Conservation (phyloP, 2,797 vertebrate genomes). For the Malacoctenus gilli region DNA sequence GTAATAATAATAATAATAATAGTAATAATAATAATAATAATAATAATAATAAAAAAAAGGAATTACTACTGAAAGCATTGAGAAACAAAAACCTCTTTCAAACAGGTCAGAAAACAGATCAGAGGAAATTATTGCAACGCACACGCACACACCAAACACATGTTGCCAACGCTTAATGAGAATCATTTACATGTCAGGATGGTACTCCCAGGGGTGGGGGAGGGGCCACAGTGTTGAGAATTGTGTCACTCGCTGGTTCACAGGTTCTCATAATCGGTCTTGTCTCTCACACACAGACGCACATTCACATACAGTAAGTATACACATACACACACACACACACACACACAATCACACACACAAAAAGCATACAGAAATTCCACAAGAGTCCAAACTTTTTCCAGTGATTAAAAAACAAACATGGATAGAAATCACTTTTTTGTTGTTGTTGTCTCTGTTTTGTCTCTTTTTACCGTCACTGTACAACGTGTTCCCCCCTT, state of each 20-base stretch:
- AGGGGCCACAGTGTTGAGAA: slow-evolving; percentile 81
- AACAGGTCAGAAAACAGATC: slow-evolving; percentile 79
- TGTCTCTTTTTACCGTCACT: slow-evolving; percentile 36
- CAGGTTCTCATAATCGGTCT: slow-evolving; percentile 80
- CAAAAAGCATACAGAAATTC: slow-evolving; percentile 59
- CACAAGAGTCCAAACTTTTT: slow-evolving; percentile 50
- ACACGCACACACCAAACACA: slow-evolving; percentile 56
- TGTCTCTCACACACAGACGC: slow-evolving; percentile 66
- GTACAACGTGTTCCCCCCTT: slow-evolving; percentile 48
- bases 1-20: slow-evolving; percentile 64
- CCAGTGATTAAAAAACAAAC: slow-evolving; percentile 34
- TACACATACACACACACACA: slow-evolving; percentile 25
- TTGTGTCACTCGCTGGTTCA: slow-evolving; percentile 82
- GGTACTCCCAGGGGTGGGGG: slow-evolving; percentile 77
- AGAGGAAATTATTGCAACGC: slow-evolving; percentile 69
- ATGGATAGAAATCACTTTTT: slow-evolving; percentile 41
- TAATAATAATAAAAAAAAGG: slow-evolving; percentile 56
- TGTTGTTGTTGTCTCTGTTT: slow-evolving; percentile 4
- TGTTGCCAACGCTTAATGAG: slow-evolving; percentile 77
- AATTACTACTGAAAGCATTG: slow-evolving; percentile 63
- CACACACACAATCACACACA: slow-evolving; percentile 51
- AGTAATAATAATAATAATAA: slow-evolving; percentile 72
- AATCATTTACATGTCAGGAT: slow-evolving; percentile 82
- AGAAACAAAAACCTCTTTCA: slow-evolving; percentile 75
- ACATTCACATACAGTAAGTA: slow-evolving; percentile 44